phyloP scores from a whole-genome alignment of 2,888 invertebrate genomes.

The Ichneumon xanthorius region DNA sequence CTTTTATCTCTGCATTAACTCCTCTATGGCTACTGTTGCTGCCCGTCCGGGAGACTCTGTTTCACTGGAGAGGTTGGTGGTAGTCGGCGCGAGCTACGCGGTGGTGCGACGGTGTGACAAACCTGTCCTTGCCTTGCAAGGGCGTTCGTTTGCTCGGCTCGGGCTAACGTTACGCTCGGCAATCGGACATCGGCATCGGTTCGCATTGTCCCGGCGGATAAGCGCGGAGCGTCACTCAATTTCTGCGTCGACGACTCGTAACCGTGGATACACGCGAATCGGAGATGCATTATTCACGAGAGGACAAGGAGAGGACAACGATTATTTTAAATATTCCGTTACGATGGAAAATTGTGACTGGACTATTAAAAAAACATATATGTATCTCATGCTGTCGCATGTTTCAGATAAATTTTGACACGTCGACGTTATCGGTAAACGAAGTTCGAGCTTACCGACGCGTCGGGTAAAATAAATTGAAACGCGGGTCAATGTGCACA shows the following conservation, averaged over 20 bases:
- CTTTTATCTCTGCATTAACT: slow-evolving; percentile 28
- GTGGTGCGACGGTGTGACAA: slow-evolving; percentile 56
- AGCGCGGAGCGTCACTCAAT: not conserved
- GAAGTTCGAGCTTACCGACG: not conserved
- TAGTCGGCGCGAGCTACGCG: not conserved
- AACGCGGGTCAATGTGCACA: not conserved
- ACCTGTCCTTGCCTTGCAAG: slow-evolving; percentile 69
- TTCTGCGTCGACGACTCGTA: not conserved
- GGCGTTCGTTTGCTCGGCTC: slow-evolving; percentile 65
- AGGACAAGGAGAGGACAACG: not conserved
- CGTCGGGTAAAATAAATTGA: not conserved
- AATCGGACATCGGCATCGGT: slow-evolving; percentile 23
- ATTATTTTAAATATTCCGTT: not conserved
- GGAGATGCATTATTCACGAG: not conserved
- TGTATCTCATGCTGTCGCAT: not conserved
- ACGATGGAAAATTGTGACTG: not conserved
- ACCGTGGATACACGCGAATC: not conserved
- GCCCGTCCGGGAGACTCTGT: not conserved
- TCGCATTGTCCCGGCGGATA: slow-evolving; percentile 21
- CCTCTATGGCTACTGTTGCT: slow-evolving; percentile 52
- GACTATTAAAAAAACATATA: not conserved
- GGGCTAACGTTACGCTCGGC: not conserved
- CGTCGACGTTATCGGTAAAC: not conserved
- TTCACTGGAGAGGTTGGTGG: not conserved
- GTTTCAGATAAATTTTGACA: not conserved